phyloP scores from a whole-genome alignment of 2,797 vertebrate genomes.

The Cheirogaleus major region DNA sequence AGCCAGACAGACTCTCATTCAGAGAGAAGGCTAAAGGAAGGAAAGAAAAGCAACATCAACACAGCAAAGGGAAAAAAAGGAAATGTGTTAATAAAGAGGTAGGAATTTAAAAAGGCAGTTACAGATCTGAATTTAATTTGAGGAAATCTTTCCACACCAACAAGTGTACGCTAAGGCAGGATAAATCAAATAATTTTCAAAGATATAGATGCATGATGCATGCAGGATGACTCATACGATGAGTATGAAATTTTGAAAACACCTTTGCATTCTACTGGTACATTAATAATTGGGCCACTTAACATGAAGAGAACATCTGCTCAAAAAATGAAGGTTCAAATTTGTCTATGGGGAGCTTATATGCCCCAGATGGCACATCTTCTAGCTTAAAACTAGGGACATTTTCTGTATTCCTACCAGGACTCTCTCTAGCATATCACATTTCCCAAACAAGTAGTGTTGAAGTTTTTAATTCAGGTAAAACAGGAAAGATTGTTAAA shows the following conservation, averaged over 20 bases:
- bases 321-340: constrained; percentile 1
- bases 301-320: constrained; percentile 49
- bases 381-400: neutral
- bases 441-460: neutral
- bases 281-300: neutral
- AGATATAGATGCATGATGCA: neutral
- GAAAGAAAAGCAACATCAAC: neutral
- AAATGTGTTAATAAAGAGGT: constrained; percentile 17
- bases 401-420: neutral
- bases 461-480: constrained; percentile 7
- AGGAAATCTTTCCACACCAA: constrained; percentile 13
- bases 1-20: neutral
- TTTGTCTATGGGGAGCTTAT: neutral
- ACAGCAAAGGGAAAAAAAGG: neutral
- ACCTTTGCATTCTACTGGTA: constrained; percentile 9
- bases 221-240: neutral
- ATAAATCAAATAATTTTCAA: constrained; percentile 18
- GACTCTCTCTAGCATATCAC: neutral
- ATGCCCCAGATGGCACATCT: neutral
- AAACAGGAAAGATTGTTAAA: neutral
- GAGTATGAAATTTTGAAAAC: constrained; percentile 21
- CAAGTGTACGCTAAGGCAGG: neutral
- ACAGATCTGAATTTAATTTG: neutral
- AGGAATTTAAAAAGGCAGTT: neutral
- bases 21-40: constrained; percentile 9